phyloP scores from a whole-genome alignment of 2,888 invertebrate genomes.

The Pseudanteris insignis region DNA sequence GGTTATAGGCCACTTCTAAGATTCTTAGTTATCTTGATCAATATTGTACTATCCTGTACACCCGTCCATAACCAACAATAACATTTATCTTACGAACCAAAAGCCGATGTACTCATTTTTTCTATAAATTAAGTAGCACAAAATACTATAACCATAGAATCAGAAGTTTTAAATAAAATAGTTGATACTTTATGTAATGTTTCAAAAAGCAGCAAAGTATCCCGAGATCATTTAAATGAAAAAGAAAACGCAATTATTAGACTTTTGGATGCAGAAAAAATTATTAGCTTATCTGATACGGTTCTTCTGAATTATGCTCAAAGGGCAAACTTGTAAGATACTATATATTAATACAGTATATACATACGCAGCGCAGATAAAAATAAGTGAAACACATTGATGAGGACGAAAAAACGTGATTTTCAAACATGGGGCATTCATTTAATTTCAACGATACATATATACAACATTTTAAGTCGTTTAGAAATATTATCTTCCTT shows the following conservation, averaged over 20 bases:
- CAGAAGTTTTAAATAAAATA: slow-evolving; percentile 54
- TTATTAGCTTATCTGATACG: slow-evolving; percentile 59
- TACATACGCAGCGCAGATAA: neutral
- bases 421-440: no score
- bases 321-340: slow-evolving; percentile 60
- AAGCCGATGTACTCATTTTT: slow-evolving; percentile 58
- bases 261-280: slow-evolving; percentile 58
- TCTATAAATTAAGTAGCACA: slow-evolving; percentile 61
- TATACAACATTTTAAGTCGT: no score
- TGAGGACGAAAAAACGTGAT: no score
- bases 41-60: slow-evolving; percentile 73
- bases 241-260: slow-evolving; percentile 59
- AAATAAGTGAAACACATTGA: no score
- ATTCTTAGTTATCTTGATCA: slow-evolving; percentile 80
- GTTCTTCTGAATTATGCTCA: slow-evolving; percentile 59
- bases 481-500: no score
- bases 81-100: slow-evolving; percentile 56
- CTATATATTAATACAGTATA: neutral
- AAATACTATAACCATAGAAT: slow-evolving; percentile 56
- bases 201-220: slow-evolving; percentile 48
- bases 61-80: slow-evolving; percentile 52
- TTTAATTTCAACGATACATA: no score
- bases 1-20: slow-evolving; percentile 79
- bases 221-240: slow-evolving; percentile 55
- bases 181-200: slow-evolving; percentile 58